A percentile compares a stretch with the other conserved stretches of the same genome.
Conservation (phyloP, 2,888 invertebrate species). For the Chouioia cunea region DNA sequence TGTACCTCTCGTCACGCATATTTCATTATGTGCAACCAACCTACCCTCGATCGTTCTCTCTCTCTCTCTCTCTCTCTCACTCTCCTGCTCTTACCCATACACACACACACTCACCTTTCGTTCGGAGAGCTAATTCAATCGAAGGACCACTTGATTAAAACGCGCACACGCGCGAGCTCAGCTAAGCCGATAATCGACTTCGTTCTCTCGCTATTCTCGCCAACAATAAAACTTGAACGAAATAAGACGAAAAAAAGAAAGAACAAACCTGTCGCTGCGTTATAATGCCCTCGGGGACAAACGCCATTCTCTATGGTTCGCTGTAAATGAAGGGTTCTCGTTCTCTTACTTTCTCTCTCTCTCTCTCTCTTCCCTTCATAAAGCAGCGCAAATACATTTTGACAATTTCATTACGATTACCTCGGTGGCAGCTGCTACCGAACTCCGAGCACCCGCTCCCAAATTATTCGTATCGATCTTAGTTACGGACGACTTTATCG, state of each 20-base stretch:
- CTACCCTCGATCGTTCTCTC: too few species aligned
- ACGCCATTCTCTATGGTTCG: conserved; percentile 64
- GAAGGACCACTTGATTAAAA: conserved; percentile 49
- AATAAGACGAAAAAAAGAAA: background rate
- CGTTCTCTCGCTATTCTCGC: conserved; percentile 15
- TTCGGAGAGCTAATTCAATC: conserved; percentile 45
- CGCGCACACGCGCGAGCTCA: too few species aligned
- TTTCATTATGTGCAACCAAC: conserved; percentile 63
- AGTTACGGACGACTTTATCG: too few species aligned
- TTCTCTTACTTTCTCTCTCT: conserved; percentile 52
- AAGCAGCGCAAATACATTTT: conserved; percentile 67
- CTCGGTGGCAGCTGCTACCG: conserved; percentile 62
- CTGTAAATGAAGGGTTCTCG: conserved; percentile 60
- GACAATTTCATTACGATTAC: conserved; percentile 69
- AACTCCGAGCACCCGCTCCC: conserved; percentile 32
- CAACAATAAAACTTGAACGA: conserved; percentile 26
- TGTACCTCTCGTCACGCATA: conserved; percentile 63
- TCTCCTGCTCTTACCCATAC: background rate
- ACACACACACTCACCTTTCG: conserved; percentile 32
- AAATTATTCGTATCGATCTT: background rate
- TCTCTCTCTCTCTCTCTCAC: too few species aligned
- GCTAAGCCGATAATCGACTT: conserved; percentile 49
- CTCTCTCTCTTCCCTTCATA: conserved; percentile 60
- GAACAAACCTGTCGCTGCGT: conserved; percentile 52
- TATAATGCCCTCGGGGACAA: conserved; percentile 66